These are phyloP conservation scores for Epinotia demarniana DNA, from an alignment of 2,888 invertebrate species.

Conservation along the genomic window DNA sequence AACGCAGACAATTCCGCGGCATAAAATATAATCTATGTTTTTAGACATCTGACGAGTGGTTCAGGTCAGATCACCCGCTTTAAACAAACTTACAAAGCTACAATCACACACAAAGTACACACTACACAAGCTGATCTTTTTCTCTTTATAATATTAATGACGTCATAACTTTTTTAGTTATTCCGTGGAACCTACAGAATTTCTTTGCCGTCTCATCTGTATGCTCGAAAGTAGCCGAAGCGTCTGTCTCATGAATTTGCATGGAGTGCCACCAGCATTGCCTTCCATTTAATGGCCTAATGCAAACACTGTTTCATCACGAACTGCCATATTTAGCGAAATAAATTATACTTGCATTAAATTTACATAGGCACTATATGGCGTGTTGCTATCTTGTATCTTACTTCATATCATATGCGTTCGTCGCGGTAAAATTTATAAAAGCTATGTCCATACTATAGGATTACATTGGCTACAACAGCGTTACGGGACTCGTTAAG, in stretches of 20 bases:
- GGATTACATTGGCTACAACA: background rate
- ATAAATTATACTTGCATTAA: background rate
- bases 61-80: no score
- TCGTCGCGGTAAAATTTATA: background rate
- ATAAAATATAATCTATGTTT: no score
- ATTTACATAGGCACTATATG: slow-evolving; percentile 7
- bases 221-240: slow-evolving; percentile 46
- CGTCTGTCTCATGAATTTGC: slow-evolving; percentile 51
- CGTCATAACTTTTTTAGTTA: no score
- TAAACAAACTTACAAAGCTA: no score
- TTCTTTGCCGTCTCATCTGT: slow-evolving; percentile 50
- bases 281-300: slow-evolving; percentile 23
- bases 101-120: no score
- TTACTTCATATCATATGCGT: background rate
- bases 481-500: no score
- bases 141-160: no score
- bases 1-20: no score
- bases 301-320: slow-evolving; percentile 11
- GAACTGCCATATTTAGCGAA: background rate
- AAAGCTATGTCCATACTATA: background rate
- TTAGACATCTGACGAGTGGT: no score
- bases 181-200: slow-evolving; percentile 37
- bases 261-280: slow-evolving; percentile 54
- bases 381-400: background rate
- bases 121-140: no score